phyloP scores from a whole-genome alignment of 2,888 invertebrate species.

The Zelleria hepariella region DNA sequence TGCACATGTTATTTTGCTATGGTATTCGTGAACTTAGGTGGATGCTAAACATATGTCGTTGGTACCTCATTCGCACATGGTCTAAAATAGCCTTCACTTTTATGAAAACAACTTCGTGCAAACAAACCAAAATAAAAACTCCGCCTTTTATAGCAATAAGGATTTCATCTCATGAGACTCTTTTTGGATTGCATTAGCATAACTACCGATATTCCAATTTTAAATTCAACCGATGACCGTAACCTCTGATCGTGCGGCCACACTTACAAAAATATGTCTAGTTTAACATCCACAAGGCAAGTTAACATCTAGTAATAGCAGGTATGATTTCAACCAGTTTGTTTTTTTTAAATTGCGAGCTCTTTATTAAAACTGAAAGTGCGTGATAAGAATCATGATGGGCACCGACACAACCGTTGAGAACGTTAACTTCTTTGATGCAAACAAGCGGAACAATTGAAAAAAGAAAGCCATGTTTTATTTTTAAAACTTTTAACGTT shows the following conservation, averaged over 20 bases:
- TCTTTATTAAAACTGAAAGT: background rate
- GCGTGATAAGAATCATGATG: background rate
- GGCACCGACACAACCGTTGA: too few relatives aligned
- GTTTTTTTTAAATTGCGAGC: background rate
- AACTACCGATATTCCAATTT: background rate
- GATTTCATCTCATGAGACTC: too few relatives aligned
- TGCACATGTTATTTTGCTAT: conserved; percentile 12
- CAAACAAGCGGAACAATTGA: background rate
- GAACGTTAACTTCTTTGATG: background rate
- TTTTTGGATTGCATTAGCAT: too few relatives aligned
- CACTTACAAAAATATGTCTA: background rate
- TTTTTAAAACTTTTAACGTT: background rate
- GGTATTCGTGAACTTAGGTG: background rate
- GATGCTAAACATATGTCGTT: background rate
- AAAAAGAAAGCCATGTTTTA: background rate
- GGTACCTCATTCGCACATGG: background rate
- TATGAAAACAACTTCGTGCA: background rate
- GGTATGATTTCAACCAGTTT: background rate
- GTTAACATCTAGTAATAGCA: background rate
- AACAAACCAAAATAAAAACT: background rate
- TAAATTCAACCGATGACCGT: background rate
- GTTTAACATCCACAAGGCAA: background rate
- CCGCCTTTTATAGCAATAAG: too few relatives aligned
- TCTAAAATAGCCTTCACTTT: background rate
- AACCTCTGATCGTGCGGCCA: too few relatives aligned